Evolutionary conservation across 1,140 invertebrate species (phyloP).

Genomic region (Acromyrmex echinatior): DNA sequence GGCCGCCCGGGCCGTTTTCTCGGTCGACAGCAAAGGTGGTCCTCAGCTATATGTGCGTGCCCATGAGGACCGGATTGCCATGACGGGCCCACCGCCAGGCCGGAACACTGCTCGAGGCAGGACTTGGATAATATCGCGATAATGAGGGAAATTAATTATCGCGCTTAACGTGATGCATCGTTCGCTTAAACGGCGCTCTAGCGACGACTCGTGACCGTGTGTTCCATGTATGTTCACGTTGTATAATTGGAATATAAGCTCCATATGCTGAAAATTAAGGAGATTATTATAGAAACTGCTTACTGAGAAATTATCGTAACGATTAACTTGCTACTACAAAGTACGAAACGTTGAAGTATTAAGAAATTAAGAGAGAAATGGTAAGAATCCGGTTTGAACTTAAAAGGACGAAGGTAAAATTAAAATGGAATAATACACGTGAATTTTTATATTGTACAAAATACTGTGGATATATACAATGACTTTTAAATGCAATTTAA

Average conservation of each 20-base stretch:
- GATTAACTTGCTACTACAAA: not conserved
- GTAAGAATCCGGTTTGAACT: not conserved
- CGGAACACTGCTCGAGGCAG: conserved; percentile 6
- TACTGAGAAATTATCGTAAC: conserved; percentile 13
- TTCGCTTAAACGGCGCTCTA: conserved; percentile 24
- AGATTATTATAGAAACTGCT: conserved; percentile 19
- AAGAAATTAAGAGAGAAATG: not conserved
- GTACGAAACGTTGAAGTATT: not conserved
- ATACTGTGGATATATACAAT: not conserved
- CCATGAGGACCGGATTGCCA: conserved; percentile 22
- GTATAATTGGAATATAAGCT: conserved; percentile 40
- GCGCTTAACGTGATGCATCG: conserved; percentile 47
- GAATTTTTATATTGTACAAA: not conserved
- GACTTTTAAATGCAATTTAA: not conserved
- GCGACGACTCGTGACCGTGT: not conserved
- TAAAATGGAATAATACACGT: not conserved
- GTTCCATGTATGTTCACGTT: not conserved
- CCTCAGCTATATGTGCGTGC: conserved; percentile 19
- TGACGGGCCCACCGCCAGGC: conserved; percentile 25
- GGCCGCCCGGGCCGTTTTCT: conserved; percentile 46
- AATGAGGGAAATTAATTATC: conserved; percentile 60
- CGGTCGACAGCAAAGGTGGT: conserved; percentile 46
- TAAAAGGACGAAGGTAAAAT: not conserved
- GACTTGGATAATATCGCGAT: conserved; percentile 60
- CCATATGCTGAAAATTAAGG: conserved; percentile 6